Base-by-base conservation (phyloP, 2,888 invertebrate species). In the Mechanitis messenoides region DNA sequence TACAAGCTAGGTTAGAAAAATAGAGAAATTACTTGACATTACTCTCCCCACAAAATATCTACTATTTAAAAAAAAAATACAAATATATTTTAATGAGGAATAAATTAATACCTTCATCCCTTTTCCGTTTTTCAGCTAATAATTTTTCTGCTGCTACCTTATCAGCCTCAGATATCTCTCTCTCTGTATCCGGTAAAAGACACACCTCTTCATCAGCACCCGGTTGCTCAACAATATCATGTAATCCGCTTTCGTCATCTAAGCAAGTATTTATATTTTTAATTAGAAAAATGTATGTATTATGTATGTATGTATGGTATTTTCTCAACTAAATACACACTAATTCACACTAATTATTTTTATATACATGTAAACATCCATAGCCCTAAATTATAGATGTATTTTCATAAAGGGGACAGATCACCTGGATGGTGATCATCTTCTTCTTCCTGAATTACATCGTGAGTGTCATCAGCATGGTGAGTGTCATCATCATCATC, bases 191-290 rank as follows among this genome's bases (percentile, higher is more conserved):
- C 0, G 94, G 94, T 66, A 94, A 88, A 4, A 94, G 88, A 64
- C 93, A 94, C 6, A 94, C 87, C 72, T 93, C 93, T 71, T 92
- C 93, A 70, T 94, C 93, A 55, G 92, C 93, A 12, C 93, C 93
- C 31, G 92, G 91, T 70, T 91, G 91, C 33, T 91, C 91, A 0
- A 80, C 83, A n/a, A 86, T 76, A 64, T 87, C 91, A 64, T 73
- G 55, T 33, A 74, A 74, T 38, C 72, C 72, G 47, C 71, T 71
- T 7, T 79, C 79, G 53, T 81, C 80, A 31, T 74, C 66, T 63
- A 71, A 71, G 71, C 72, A 69, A 69, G 64, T 50, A 68, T 71
- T 20, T 20, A 53, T 45, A n/a, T 47, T 33, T 58, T 54, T 55
- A 53, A 35, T 47, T 38, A 35, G 28, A 53, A 4, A 46, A 46